A percentile compares a stretch with the other conserved stretches of the same genome.
Conservation (phyloP, 1,140 invertebrate genomes). For the Trichomalopsis sarcophagae region DNA sequence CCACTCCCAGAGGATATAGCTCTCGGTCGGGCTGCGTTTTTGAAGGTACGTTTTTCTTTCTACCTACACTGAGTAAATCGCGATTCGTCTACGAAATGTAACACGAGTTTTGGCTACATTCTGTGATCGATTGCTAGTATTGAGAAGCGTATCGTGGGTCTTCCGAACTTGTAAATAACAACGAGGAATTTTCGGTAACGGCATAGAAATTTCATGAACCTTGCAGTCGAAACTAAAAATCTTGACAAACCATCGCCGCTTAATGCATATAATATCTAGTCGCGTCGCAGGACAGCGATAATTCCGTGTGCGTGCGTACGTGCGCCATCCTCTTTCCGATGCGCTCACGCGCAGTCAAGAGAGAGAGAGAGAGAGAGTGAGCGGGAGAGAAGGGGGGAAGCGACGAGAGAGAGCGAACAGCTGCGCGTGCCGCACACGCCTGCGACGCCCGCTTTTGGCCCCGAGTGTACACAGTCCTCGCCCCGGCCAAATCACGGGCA, state of each 20-base stretch:
- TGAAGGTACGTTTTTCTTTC: too few species aligned
- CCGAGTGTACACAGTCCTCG: conserved; percentile 11
- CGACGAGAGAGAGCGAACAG: conserved; percentile 1
- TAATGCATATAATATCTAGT: neutral
- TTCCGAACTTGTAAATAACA: too few species aligned
- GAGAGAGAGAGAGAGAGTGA: conserved; percentile 9
- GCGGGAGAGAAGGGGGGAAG: neutral
- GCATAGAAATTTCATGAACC: too few species aligned
- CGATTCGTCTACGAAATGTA: too few species aligned
- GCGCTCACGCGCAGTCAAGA: conserved; percentile 12
- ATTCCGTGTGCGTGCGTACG: neutral
- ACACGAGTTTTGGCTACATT: too few species aligned
- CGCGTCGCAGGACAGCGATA: neutral
- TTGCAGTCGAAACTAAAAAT: too few species aligned
- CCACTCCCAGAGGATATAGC: too few species aligned
- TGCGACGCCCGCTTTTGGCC: conserved; percentile 17
- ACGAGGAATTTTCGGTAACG: too few species aligned
- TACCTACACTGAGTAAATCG: too few species aligned
- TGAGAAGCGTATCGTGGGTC: too few species aligned
- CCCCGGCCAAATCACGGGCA: conserved; percentile 11
- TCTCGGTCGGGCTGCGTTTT: too few species aligned
- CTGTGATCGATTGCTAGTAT: too few species aligned
- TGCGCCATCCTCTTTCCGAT: conserved; percentile 6
- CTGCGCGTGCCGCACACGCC: conserved; percentile 28
- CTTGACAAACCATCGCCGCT: neutral